phyloP scores from a whole-genome alignment of 2,888 invertebrate genomes.

The Erebia ligea region DNA sequence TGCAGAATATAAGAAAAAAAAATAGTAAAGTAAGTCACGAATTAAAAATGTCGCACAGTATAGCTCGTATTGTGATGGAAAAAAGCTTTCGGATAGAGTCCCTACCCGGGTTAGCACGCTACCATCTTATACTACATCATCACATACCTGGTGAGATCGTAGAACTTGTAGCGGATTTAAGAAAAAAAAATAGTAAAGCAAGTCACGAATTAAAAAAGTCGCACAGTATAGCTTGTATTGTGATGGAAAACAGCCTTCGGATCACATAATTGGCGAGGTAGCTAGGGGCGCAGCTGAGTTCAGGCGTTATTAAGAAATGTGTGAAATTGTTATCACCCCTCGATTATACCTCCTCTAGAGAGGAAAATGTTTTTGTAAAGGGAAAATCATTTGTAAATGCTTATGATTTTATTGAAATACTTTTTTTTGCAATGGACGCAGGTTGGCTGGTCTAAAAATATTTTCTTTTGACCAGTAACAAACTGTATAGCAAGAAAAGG shows the following conservation, averaged over 20 bases:
- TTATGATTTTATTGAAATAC: not conserved
- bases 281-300: constrained; percentile 32
- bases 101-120: too few species aligned
- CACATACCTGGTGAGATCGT: too few species aligned
- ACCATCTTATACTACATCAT: too few species aligned
- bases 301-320: constrained; percentile 14
- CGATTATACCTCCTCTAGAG: not conserved
- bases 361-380: constrained; percentile 12
- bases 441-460: constrained; percentile 9
- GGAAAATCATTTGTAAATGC: constrained; percentile 13
- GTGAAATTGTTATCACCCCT: constrained; percentile 24
- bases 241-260: not conserved
- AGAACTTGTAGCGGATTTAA: too few species aligned
- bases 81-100: not conserved
- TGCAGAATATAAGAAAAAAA: too few species aligned
- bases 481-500: not conserved
- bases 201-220: not conserved
- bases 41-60: not conserved
- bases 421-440: constrained; percentile 4
- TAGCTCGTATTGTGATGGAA: constrained; percentile 6
- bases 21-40: too few species aligned
- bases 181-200: too few species aligned
- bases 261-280: constrained; percentile 31
- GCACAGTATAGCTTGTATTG: not conserved
- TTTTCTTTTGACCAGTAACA: not conserved